Percentiles rank a stretch among this genome's conserved stretches.
These are phyloP conservation scores for Petrocephalus microphthalmus DNA, from an alignment of 2,113 vertebrate species.

Conservation along the genomic window DNA sequence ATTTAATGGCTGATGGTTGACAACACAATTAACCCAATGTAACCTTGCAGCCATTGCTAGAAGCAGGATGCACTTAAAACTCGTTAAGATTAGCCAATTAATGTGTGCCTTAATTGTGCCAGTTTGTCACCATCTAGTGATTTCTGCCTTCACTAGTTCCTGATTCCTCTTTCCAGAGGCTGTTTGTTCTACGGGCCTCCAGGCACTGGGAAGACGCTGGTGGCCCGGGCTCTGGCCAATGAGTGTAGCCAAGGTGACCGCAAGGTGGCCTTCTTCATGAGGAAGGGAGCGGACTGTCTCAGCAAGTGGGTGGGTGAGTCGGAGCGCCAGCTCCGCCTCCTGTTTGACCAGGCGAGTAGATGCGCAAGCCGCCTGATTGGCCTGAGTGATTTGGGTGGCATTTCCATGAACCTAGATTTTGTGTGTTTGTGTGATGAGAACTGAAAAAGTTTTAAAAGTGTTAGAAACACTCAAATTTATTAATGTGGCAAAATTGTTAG, in stretches of 20 bases:
- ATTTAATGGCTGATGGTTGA: neutral
- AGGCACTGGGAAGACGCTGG: slow-evolving; percentile 96
- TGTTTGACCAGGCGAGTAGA: slow-evolving; percentile 90
- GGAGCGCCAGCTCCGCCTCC: slow-evolving; percentile 91
- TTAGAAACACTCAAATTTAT: neutral
- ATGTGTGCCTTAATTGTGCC: neutral
- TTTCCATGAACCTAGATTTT: neutral
- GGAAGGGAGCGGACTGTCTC: slow-evolving; percentile 98
- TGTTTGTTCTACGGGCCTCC: slow-evolving; percentile 98
- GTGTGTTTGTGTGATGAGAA: neutral
- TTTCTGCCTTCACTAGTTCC: neutral
- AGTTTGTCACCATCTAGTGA: neutral
- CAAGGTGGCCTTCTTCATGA: slow-evolving; percentile 98
- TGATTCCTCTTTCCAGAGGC: slow-evolving; percentile 66
- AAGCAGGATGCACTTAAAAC: neutral
- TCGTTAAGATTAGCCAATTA: neutral
- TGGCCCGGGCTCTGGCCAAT: slow-evolving; percentile 93
- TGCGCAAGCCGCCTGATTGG: neutral
- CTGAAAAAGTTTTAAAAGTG: neutral
- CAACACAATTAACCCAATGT: no score
- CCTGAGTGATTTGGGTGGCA: neutral
- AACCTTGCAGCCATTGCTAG: no score
- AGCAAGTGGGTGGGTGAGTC: slow-evolving; percentile 99
- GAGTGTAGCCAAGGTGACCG: slow-evolving; percentile 95
- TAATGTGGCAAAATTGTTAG: neutral